Base-by-base conservation (phyloP, 2,113 vertebrate species). In the Formicarius rufipectus region DNA sequence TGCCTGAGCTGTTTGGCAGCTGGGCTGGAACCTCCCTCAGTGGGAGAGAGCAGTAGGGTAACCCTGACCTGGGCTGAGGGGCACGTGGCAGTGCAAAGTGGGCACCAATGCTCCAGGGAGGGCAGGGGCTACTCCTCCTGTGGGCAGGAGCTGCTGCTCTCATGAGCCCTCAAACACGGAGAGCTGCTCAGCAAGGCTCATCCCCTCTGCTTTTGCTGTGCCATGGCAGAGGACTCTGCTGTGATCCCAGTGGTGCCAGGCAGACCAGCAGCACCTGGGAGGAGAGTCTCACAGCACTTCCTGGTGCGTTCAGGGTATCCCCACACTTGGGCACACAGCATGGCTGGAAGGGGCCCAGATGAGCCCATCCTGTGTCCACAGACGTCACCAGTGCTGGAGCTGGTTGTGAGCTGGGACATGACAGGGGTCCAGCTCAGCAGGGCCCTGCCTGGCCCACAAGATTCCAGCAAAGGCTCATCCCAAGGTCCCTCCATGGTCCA, bases 161-260 rank as follows among this genome's bases (percentile, higher is more conserved):
- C 6, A 0, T 2, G 60, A 66, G 44, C 10, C 28, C 50, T 9
- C 1, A 0, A 44, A 7, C n/a, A 33, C 1, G 71, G 11, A 25
- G n/a, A 52, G 31, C 42, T 45, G 76, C 84, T 27, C 16, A 7
- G 37, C 30, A 7, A 33, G 18, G 40, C 13, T 40, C 14, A 33
- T 37, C 31, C 87, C 33, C 59, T 19, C 64, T 62, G 77, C 33
- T 53, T 47, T 22, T 17, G 47, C 67, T 2, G 3, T 47, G 78
- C 66, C 8, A 1, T 10, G 28, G 27, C 45, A 7, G 42, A 31
- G 66, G 7, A 33, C 76, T 79, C 53, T 49, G 60, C 66, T 63
- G 37, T 5, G 47, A 12, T 17, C 24, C 37, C 55, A 1, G 0
- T 2, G 5, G 56, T 56, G 62, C 18, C 6, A 79, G 33, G 49